phyloP scores from a whole-genome alignment of 2,888 invertebrate genomes.

The Calameuta pallipes region DNA sequence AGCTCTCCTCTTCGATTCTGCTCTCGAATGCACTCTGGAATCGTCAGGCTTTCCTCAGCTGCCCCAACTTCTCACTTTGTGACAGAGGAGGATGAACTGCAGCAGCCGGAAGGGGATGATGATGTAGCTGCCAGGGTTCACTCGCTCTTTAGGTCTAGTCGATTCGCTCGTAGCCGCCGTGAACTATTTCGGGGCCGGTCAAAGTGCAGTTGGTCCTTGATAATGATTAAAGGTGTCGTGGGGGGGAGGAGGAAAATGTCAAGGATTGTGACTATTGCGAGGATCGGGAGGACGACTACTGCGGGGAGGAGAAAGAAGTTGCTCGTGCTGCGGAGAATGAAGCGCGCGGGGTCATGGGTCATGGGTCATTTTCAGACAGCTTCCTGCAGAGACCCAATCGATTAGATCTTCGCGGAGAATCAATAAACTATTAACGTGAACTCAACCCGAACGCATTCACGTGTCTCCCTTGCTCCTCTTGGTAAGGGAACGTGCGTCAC shows the following conservation, averaged over 20 bases:
- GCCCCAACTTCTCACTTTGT: too few species aligned
- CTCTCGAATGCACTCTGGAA: too few species aligned
- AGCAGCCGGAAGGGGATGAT: too few species aligned
- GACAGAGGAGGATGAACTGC: too few species aligned
- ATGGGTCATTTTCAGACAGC: constrained; percentile 2
- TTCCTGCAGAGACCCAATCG: constrained; percentile 9
- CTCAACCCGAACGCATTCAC: not conserved
- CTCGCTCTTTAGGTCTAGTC: too few species aligned
- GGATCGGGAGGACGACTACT: too few species aligned
- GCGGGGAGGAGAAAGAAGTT: not conserved
- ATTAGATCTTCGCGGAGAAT: constrained; percentile 10
- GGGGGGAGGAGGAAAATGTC: not conserved
- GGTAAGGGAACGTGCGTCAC: too few species aligned
- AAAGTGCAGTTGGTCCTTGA: constrained; percentile 15
- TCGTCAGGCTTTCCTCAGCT: too few species aligned
- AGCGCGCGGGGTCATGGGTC: not conserved
- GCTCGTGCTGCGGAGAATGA: not conserved
- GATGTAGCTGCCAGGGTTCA: too few species aligned
- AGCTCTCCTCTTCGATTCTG: too few species aligned
- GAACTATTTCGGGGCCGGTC: not conserved
- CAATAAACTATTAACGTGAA: not conserved
- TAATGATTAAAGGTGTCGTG: constrained; percentile 1
- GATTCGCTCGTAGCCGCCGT: not conserved
- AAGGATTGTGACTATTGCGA: not conserved
- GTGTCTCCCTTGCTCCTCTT: too few species aligned